phyloP scores from a whole-genome alignment of 23 tunicate genomes.

The Clavelina lepadiformis region DNA sequence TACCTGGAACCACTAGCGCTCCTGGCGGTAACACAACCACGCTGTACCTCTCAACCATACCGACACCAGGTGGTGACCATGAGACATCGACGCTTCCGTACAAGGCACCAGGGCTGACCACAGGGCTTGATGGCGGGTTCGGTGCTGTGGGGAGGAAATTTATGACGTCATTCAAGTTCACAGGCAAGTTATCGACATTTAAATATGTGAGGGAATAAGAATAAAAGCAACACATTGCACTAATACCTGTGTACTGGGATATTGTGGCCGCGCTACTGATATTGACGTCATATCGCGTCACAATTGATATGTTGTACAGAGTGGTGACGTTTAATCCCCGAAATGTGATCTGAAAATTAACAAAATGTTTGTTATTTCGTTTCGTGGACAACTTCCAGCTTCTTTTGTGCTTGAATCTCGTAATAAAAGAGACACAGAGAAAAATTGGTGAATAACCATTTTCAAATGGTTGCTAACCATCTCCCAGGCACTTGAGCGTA shows the following conservation, averaged over 20 bases:
- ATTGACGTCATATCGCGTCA: not conserved
- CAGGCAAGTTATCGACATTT: not conserved
- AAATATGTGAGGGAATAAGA: not conserved
- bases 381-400: too few species aligned
- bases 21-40: too few species aligned
- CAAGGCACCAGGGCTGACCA: not conserved
- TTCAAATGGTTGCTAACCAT: too few species aligned
- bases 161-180: not conserved
- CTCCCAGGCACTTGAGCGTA: too few species aligned
- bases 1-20: too few species aligned
- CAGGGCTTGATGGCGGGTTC: not conserved
- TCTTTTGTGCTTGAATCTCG: too few species aligned
- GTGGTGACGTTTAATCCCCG: conserved; percentile 3
- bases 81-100: conserved; percentile 15
- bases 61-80: conserved; percentile 15
- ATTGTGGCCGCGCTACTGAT: not conserved
- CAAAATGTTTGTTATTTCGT: too few species aligned
- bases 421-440: too few species aligned
- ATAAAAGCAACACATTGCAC: too few species aligned
- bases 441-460: too few species aligned
- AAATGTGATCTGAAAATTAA: conserved; percentile 9
- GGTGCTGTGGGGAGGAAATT: not conserved
- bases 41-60: too few species aligned
- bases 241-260: conserved; percentile 29
- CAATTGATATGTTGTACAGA: conserved; percentile 19